Base-by-base conservation (phyloP, 1,140 invertebrate species). In the Pectinophora gossypiella region DNA sequence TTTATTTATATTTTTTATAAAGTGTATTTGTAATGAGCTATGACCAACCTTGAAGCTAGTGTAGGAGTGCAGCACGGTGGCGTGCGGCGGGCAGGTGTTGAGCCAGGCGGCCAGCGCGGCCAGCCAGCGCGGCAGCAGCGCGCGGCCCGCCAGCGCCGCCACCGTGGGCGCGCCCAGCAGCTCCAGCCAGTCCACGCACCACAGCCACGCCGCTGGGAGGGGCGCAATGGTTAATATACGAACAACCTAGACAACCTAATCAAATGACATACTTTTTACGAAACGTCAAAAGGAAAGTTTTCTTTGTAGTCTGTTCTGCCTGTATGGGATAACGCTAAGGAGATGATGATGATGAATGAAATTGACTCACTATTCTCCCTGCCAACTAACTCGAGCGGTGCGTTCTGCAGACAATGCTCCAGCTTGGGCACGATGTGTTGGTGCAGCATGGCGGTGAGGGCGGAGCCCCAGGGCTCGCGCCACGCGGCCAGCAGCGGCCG, bases 381-480 rank as follows among this genome's bases (percentile, higher is more conserved):
- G 1, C 70, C 67, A 10, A 84, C 73, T 6, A 97, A 96, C 87
- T 97, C 96, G n/a, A 99, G 94, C 1, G 93, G 88, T 59, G 98
- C 92, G 32, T 87, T 85, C 22, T 88, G 83, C 44, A 98, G 85
- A 16, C 91, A 92, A 38, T 91, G 78, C 77, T 95, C 93, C 18
- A 98, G 85, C 79, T 99, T 98, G 1, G 98, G 97, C 42, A 98
- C 84, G 54, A 99, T 96, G 84, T 98, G 95, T 62, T 94, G 95
- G 1, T 96, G 89, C 19, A 99, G 80, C 72, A 99, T 96, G 5
- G 93, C 92, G 45, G 96, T 91, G 89, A 98, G 94, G 23, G 96
- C 93, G 6, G 92, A 92, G 52, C 92, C 92, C 40, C 93, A 89
- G 0, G 97, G 97, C 44, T 90, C 78, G n/a, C 92, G 86, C 98